A percentile compares a stretch with the other conserved stretches of the same genome.
Evolutionary conservation across 37 sponge, comb jelly and placozoan genomes (phyloP).

Genomic region (Amphimedon queenslandica): DNA sequence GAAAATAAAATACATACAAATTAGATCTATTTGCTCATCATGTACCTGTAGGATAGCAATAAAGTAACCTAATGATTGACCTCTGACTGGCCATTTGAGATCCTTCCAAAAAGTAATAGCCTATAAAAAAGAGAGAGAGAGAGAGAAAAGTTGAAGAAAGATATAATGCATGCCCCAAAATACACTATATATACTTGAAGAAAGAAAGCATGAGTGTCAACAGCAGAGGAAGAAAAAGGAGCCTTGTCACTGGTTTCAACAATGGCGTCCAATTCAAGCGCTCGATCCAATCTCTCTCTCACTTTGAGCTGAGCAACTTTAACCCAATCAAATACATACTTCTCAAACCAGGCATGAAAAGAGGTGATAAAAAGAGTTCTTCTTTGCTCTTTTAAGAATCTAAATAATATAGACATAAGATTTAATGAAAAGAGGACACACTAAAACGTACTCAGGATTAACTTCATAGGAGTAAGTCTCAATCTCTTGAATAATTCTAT

Average conservation of each 20-base stretch:
- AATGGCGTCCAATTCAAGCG: conserved; percentile 28
- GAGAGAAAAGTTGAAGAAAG: too few species aligned
- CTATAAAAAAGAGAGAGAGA: too few species aligned
- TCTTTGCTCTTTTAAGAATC: not conserved
- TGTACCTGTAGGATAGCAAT: conserved; percentile 12
- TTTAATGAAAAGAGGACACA: too few species aligned
- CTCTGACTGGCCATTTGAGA: conserved; percentile 40
- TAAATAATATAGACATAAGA: not conserved
- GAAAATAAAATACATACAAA: not conserved
- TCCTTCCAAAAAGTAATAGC: conserved; percentile 19
- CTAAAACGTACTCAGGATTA: too few species aligned
- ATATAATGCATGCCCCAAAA: too few species aligned
- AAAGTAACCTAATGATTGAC: conserved; percentile 15
- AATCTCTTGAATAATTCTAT: too few species aligned
- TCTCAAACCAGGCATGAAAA: conserved; percentile 43
- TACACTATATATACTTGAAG: conserved; percentile 42
- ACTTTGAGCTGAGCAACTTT: conserved; percentile 9
- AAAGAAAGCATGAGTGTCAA: conserved; percentile 33
- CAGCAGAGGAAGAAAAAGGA: conserved; percentile 43
- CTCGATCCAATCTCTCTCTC: conserved; percentile 19
- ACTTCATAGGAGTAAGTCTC: too few species aligned
- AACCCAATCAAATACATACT: conserved; percentile 38
- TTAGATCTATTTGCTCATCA: not conserved
- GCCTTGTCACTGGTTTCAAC: conserved; percentile 8
- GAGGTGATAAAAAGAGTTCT: too few species aligned